Percentiles rank a stretch among this genome's conserved stretches.
Evolutionary conservation across 2,888 invertebrate genomes (phyloP).

Genomic region (Yponomeuta evonymella): DNA sequence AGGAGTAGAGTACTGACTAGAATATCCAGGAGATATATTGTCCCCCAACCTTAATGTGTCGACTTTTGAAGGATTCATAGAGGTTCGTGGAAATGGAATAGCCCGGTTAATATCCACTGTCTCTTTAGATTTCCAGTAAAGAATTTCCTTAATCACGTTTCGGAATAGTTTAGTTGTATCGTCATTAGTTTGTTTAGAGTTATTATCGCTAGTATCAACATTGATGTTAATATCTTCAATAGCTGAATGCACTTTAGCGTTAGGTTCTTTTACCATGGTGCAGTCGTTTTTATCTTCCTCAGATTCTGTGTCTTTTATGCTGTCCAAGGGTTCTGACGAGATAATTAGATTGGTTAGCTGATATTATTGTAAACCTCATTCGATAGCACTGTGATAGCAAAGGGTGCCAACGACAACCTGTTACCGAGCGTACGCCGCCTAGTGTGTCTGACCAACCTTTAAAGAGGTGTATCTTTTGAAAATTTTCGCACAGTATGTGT

Average conservation of each 20-base stretch:
- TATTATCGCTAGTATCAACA: neutral
- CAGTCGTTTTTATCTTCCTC: neutral
- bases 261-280: neutral
- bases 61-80: neutral
- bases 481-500: no score
- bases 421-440: no score
- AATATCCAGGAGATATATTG: neutral
- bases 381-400: no score
- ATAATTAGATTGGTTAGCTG: no score
- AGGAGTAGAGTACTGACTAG: neutral
- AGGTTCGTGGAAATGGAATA: neutral
- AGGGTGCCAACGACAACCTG: no score
- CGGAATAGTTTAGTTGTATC: slow-evolving; percentile 40
- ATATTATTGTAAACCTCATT: no score
- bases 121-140: slow-evolving; percentile 29
- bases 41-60: neutral
- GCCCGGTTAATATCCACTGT: slow-evolving; percentile 1
- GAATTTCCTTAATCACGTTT: slow-evolving; percentile 46
- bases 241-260: neutral
- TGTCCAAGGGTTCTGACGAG: neutral
- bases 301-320: neutral
- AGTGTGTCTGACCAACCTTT: no score
- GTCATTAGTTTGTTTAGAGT: slow-evolving; percentile 18
- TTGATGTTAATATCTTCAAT: neutral
- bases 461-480: no score